Percentiles rank a stretch among this genome's conserved stretches.
These are phyloP conservation scores for Tetropium fuscum DNA, from an alignment of 2,888 invertebrate species.

Conservation along the genomic window DNA sequence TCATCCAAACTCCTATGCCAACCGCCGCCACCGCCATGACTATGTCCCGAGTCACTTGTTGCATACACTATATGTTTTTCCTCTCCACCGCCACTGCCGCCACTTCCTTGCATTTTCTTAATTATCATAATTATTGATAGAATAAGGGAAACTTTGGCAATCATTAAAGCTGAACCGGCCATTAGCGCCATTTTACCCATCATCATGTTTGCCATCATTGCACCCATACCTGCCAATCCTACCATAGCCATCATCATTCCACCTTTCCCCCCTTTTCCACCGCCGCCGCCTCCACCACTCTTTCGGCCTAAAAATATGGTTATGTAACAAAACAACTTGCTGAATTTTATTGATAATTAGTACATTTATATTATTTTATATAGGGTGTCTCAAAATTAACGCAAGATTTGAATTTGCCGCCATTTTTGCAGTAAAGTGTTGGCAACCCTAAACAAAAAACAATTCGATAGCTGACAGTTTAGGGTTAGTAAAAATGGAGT, in stretches of 20 bases:
- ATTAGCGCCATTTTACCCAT: constrained; percentile 77
- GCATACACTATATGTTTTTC: constrained; percentile 69
- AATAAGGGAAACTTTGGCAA: constrained; percentile 75
- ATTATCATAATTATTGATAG: constrained; percentile 73
- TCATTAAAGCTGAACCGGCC: constrained; percentile 75
- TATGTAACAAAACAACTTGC: no score
- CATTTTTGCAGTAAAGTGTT: no score
- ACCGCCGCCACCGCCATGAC: constrained; percentile 57
- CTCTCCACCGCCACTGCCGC: constrained; percentile 66
- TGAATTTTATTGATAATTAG: no score
- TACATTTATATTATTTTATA: no score
- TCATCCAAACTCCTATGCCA: constrained; percentile 72
- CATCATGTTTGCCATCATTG: constrained; percentile 75
- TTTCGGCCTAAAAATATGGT: constrained; percentile 68
- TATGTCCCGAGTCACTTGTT: constrained; percentile 58
- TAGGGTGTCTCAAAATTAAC: no score
- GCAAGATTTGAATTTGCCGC: no score
- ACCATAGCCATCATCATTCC: constrained; percentile 71
- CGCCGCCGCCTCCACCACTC: constrained; percentile 57
- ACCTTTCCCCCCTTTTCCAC: constrained; percentile 55
- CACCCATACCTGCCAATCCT: constrained; percentile 73
- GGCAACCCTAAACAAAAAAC: no score
- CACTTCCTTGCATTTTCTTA: constrained; percentile 71
- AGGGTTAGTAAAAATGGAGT: no score
- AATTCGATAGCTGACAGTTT: no score